These are phyloP conservation scores for Sceloporus undulatus DNA, from an alignment of 2,113 vertebrate genomes.

Conservation along the genomic window DNA sequence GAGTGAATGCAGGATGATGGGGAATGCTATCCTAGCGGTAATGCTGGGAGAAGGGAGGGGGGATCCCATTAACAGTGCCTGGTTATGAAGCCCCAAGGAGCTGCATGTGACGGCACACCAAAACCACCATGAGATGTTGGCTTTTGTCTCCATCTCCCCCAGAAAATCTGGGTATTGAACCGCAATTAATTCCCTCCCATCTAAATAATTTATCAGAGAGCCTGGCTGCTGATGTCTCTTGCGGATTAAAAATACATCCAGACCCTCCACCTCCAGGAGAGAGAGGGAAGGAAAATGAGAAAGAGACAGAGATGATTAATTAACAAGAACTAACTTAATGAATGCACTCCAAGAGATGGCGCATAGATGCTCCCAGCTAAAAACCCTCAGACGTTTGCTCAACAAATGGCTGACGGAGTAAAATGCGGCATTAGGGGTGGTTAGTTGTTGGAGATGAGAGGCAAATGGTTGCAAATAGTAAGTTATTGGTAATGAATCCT, in stretches of 20 bases:
- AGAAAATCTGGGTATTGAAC: not conserved
- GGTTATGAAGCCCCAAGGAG: not conserved
- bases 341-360: too few relatives aligned
- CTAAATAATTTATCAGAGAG: constrained; percentile 25
- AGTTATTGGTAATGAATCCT: too few relatives aligned
- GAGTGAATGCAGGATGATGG: too few relatives aligned
- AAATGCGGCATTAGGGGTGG: too few relatives aligned
- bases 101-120: too few relatives aligned
- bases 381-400: not conserved
- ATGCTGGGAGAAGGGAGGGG: not conserved
- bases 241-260: constrained; percentile 65
- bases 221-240: constrained; percentile 11
- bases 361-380: too few relatives aligned
- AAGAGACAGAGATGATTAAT: constrained; percentile 35
- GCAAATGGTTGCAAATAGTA: too few relatives aligned
- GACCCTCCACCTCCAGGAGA: constrained; percentile 27
- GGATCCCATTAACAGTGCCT: not conserved
- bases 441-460: too few relatives aligned
- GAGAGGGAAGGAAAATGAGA: too few relatives aligned
- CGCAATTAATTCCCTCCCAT: constrained; percentile 31
- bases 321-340: constrained; percentile 21
- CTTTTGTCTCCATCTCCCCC: not conserved
- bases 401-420: not conserved
- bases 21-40: too few relatives aligned
- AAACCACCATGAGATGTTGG: rapidly evolving